Base-by-base conservation (phyloP, 1,140 invertebrate species). In the Drosophila baimaii region DNA sequence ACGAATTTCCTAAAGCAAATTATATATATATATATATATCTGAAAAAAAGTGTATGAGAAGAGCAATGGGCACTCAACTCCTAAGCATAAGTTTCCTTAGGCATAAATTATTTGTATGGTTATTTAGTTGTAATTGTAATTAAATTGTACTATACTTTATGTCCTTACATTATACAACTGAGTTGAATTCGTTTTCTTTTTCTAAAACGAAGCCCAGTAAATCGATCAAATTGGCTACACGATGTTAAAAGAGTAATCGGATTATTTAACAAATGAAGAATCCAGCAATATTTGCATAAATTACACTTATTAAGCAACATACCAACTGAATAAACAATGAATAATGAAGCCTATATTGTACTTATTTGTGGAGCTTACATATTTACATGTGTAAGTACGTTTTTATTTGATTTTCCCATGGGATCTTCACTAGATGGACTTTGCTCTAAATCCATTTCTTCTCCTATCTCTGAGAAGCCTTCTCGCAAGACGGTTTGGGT, bases 111-210 rank as follows among this genome's bases (percentile, higher is more conserved):
- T 81, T 75, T 70, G 68, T 84, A 81, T 81, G 79, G 83, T 88
- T 85, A 85, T 88, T 86, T 85, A 88, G 79, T 85, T 85, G 83
- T 85, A 86, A 85, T 79, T 85, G 49, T 81, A 85, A 86, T 78
- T 79, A 57, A 52, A 65, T 63, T 86, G 83, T 85, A 86, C 39
- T 72, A 83, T 84, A 81, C 66, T 81, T 81, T 71, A 71, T 85
- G 74, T 71, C 69, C 63, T 54, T 47, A 54, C 9, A 70, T 66
- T 78, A 49, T 78, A 65, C 44, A 75, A 57, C 27, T 85, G 55
- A 72, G 69, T 79, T 85, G 25, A 71, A 59, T 64, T 68, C 58
- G 75, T 81, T 81, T 81, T 47, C 44, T 56, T 70, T 77, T 58
- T 65, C 77, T n/a, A 66, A 73, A 81, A 81, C 66, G 51, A 77